A percentile compares a stretch with the other conserved stretches of the same genome.
phyloP scores from a whole-genome alignment of 2,797 vertebrate species.

The Schizopygopsis malacanthus region DNA sequence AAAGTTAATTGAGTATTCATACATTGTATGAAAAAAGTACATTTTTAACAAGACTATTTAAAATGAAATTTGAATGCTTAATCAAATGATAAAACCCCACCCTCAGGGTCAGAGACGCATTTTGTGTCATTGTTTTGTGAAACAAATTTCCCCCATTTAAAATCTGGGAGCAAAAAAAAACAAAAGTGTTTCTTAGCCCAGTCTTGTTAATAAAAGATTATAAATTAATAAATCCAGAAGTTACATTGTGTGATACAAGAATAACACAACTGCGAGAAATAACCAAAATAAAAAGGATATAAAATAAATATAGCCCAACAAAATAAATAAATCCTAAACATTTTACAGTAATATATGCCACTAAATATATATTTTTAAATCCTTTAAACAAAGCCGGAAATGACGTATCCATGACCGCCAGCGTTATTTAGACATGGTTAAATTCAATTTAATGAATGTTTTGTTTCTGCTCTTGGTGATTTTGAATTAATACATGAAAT shows the following conservation, averaged over 20 bases:
- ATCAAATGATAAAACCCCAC: not conserved
- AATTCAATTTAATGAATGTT: not conserved
- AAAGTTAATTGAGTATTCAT: not conserved
- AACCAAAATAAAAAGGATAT: not conserved
- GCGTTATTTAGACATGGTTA: constrained; percentile 2
- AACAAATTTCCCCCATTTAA: not conserved
- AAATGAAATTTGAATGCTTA: too few species aligned
- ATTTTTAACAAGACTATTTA: not conserved
- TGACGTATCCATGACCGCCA: constrained; percentile 12
- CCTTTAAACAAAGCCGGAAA: constrained; percentile 23
- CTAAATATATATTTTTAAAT: not conserved
- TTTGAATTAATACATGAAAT: not conserved
- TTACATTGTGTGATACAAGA: not conserved
- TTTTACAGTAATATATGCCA: not conserved
- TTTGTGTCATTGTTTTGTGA: not conserved
- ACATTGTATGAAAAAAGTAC: not conserved
- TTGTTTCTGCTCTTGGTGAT: not conserved
- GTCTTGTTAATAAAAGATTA: not conserved
- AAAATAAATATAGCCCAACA: not conserved
- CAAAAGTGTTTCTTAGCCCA: not conserved
- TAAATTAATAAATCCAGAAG: not conserved
- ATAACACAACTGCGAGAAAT: not conserved
- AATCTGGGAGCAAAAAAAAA: not conserved
- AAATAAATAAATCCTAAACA: not conserved
- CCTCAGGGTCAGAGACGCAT: not conserved